phyloP scores from a whole-genome alignment of 64 coral and sea anemone genomes.

The Pachyseris speciosa region DNA sequence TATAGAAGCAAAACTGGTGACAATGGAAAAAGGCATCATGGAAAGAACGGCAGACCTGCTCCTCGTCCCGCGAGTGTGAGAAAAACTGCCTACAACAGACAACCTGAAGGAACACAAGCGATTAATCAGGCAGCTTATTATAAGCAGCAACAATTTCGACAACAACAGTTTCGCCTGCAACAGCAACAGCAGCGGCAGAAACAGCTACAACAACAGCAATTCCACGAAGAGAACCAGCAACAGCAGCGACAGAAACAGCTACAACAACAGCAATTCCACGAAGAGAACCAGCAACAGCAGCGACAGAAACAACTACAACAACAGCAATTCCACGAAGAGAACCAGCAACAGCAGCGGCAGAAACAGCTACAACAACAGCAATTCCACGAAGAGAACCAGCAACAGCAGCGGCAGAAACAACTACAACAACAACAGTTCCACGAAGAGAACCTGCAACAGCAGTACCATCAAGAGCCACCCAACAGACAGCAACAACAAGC shows the following conservation, averaged over 20 bases:
- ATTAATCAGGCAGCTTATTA: slow-evolving; percentile 9
- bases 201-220: background rate
- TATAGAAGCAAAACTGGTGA: slow-evolving; percentile 4
- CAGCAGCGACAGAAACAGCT: background rate
- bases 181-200: slow-evolving; percentile 1
- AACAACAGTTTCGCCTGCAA: background rate
- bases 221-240: too few species aligned
- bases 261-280: background rate
- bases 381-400: background rate
- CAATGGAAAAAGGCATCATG: background rate
- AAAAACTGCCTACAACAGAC: background rate
- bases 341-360: background rate
- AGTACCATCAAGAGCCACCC: background rate
- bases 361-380: background rate
- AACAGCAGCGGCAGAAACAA: background rate
- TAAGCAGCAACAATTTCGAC: background rate
- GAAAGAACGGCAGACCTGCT: background rate
- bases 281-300: too few species aligned
- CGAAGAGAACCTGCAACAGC: background rate
- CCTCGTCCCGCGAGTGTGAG: background rate
- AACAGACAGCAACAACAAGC: background rate
- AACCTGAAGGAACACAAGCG: background rate
- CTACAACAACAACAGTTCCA: background rate
- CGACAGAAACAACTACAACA: background rate
- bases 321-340: slow-evolving; percentile 11